A percentile compares a stretch with the other conserved stretches of the same genome.
phyloP scores from a whole-genome alignment of 2,888 invertebrate species.

The Miltochrista miniata region DNA sequence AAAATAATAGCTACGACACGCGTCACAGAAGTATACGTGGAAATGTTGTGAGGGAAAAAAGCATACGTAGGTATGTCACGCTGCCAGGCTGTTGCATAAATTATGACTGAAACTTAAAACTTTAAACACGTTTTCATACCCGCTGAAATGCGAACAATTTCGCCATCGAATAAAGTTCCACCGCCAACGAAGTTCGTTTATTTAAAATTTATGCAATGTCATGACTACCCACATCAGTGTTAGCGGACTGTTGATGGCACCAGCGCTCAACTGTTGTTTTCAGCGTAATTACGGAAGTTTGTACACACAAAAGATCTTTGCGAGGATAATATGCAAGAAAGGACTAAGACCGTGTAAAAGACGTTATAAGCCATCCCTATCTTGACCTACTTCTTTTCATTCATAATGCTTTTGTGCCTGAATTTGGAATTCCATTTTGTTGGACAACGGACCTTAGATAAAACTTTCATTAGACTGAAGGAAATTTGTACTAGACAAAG shows the following conservation, averaged over 20 bases:
- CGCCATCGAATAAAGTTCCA: constrained; percentile 21
- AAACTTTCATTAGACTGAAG: too few species aligned
- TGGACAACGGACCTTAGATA: background rate
- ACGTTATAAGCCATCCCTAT: background rate
- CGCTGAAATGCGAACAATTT: constrained; percentile 21
- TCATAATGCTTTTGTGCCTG: background rate
- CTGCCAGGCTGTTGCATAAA: constrained; percentile 37
- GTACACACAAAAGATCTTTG: constrained; percentile 20
- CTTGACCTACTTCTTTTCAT: background rate
- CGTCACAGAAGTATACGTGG: background rate
- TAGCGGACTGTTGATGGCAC: constrained; percentile 14
- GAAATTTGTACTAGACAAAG: background rate
- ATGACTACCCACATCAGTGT: constrained; percentile 31
- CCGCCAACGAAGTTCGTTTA: constrained; percentile 17
- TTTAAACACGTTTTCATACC: constrained; percentile 17
- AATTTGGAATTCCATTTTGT: background rate
- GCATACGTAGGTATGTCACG: constrained; percentile 15
- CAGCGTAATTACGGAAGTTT: constrained; percentile 25
- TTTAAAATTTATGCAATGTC: constrained; percentile 48
- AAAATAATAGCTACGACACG: too few species aligned
- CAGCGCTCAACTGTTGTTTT: constrained; percentile 7
- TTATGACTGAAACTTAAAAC: constrained; percentile 29
- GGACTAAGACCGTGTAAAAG: constrained; percentile 15
- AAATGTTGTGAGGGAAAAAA: constrained; percentile 12
- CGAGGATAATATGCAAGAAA: constrained; percentile 8